phyloP scores from a whole-genome alignment of 2,888 invertebrate species.

The Metallyticus violacea region DNA sequence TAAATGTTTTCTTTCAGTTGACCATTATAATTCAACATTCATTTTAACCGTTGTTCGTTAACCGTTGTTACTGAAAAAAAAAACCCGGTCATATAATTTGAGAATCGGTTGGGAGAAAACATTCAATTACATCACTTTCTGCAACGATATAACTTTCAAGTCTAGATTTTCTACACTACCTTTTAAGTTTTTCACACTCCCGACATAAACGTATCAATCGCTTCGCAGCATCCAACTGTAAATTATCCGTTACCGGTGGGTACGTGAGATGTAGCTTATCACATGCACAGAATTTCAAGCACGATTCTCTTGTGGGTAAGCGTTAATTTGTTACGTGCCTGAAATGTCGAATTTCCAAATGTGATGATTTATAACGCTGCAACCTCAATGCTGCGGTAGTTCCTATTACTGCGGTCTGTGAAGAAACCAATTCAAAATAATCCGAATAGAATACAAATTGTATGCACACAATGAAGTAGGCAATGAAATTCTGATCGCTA shows the following conservation, averaged over 20 bases:
- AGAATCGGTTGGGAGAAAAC: not conserved
- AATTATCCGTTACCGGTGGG: not conserved
- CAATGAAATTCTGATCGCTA: too few relatives aligned
- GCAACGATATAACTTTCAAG: not conserved
- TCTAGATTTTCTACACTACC: not conserved
- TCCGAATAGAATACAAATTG: too few relatives aligned
- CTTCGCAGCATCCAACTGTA: not conserved
- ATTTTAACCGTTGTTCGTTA: too few relatives aligned
- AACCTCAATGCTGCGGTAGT: not conserved
- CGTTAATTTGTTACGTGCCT: not conserved
- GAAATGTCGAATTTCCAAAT: not conserved
- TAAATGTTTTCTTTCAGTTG: too few relatives aligned
- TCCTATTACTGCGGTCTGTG: not conserved
- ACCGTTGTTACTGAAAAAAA: too few relatives aligned
- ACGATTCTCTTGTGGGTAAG: not conserved
- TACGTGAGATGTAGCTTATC: not conserved
- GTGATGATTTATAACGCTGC: not conserved
- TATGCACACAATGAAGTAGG: too few relatives aligned
- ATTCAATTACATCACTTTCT: not conserved
- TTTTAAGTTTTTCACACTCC: not conserved
- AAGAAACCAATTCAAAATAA: not conserved
- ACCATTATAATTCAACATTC: too few relatives aligned
- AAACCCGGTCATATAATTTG: too few relatives aligned
- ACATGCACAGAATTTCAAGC: not conserved
- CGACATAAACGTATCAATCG: not conserved